These are phyloP conservation scores for Chiloscyllium plagiosum DNA, from an alignment of 2,113 vertebrate species.

Conservation along the genomic window DNA sequence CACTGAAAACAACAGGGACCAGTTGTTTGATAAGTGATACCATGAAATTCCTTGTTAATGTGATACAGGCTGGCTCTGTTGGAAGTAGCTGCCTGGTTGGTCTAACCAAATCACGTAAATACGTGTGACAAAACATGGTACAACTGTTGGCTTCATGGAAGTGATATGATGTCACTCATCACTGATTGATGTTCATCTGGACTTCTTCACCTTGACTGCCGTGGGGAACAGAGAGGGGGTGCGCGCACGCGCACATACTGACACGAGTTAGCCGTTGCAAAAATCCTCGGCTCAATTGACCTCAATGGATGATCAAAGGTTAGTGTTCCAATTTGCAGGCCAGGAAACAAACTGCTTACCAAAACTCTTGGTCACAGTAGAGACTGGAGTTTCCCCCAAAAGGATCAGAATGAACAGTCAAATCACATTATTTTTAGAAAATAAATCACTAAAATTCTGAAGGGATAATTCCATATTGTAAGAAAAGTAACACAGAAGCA, in stretches of 20 bases:
- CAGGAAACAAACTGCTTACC: not conserved
- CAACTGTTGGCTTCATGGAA: not conserved
- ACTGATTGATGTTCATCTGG: not conserved
- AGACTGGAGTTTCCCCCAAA: not conserved
- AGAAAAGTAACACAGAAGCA: not conserved
- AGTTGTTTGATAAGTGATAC: slow-evolving; percentile 28
- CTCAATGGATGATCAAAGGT: not conserved
- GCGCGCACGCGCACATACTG: no score
- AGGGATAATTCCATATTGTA: no score
- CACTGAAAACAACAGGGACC: slow-evolving; percentile 14
- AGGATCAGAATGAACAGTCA: no score
- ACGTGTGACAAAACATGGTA: slow-evolving; percentile 13
- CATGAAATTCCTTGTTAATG: slow-evolving; percentile 34
- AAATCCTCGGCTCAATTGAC: no score
- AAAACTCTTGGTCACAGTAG: not conserved
- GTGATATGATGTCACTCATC: not conserved
- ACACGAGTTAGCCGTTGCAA: no score
- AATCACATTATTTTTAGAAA: not conserved
- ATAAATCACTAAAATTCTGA: not conserved
- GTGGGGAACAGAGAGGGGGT: not conserved
- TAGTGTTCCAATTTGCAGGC: not conserved
- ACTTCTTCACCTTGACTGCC: not conserved
- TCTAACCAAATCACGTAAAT: slow-evolving; percentile 1
- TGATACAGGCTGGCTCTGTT: slow-evolving; percentile 3
- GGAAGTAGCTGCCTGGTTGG: not conserved